Base-by-base conservation (phyloP, 2,113 vertebrate species). In the Acrocephalus kingi region DNA sequence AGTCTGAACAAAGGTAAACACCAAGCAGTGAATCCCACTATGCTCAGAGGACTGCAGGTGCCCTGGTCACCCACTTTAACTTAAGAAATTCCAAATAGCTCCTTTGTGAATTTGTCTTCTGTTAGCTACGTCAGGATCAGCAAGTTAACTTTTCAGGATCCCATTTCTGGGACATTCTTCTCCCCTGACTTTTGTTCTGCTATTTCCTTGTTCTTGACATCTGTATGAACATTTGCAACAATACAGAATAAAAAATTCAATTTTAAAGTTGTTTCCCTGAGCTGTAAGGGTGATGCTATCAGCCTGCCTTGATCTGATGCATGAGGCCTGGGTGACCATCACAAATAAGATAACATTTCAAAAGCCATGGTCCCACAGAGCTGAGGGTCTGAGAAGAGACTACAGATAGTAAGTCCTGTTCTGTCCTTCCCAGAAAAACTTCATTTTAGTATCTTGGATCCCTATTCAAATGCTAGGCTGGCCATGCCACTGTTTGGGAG, bases 361-460 rank as follows among this genome's bases (percentile, higher is more conserved):
- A n/a, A 61, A 41, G 21, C 15, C 30, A 2, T 1, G 1, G 30
- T n/a, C 43, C 28, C 2, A 1, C 17, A 46, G 58, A 35, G 27
- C 30, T 68, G 71, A 75, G 71, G 19, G 8, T 39, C 66, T 54
- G 24, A 30, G 35, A 62, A 78, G n/a, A 59, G 27, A 15, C 56
- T 67, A 20, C 15, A 43, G 33, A 24, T 7, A 66, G 37, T 30
- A 63, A 43, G 10, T 13, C 46, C n/a, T 27, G 15, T 48, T 48
- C 10, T 54, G 30, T 48, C 9, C 13, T 51, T 30, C 12, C 13
- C 9, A 39, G 16, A 43, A 86, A 62, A 62, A 52, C 0, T 2
- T 45, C 31, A 25, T 62, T 48, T 62, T 45, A 37, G 13, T 24
- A 2, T 43, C 6, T 52, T 55, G 54, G 22, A 22, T 84, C 17